Evolutionary conservation across 2,113 vertebrate genomes (phyloP).

Genomic region (Dolichotis patagonum): DNA sequence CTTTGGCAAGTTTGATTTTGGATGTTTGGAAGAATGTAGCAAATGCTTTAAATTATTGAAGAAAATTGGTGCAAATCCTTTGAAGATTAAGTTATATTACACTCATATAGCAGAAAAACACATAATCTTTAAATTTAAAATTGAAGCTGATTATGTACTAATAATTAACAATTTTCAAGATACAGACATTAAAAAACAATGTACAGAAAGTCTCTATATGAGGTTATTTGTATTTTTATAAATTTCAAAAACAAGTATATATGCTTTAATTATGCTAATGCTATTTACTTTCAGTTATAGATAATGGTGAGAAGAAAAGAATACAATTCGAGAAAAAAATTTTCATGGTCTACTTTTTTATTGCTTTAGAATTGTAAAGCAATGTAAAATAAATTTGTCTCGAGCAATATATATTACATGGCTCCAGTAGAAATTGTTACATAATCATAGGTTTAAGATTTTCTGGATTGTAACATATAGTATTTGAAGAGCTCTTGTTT

Average conservation of each 20-base stretch:
- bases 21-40: neutral
- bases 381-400: neutral
- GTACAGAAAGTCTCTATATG: neutral
- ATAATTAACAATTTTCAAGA: neutral
- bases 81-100: neutral
- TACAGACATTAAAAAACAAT: neutral
- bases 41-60: neutral
- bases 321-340: neutral
- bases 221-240: neutral
- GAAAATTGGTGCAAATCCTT: neutral
- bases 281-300: neutral
- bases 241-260: neutral
- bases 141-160: neutral
- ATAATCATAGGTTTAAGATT: neutral
- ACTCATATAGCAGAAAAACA: neutral
- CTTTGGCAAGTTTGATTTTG: neutral
- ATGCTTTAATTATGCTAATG: neutral
- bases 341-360: neutral
- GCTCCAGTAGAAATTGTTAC: neutral
- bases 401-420: neutral
- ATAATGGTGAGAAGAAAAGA: neutral
- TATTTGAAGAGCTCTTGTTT: neutral
- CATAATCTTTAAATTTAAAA: neutral
- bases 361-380: neutral
- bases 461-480: neutral